Conservation (phyloP, 2,888 invertebrate genomes). For the Tuberolachnus salignus region DNA sequence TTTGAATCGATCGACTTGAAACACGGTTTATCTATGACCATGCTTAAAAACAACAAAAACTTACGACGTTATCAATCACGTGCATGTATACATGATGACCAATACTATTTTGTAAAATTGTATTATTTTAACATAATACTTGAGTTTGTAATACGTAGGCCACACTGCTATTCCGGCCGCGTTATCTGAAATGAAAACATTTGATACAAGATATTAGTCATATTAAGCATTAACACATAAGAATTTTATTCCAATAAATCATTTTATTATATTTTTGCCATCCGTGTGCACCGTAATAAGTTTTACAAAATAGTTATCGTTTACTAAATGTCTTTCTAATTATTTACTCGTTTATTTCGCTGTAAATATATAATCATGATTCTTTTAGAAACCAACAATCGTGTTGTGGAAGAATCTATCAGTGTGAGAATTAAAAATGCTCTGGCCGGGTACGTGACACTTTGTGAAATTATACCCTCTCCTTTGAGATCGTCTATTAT, state of each 20-base stretch:
- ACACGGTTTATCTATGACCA: too few species aligned
- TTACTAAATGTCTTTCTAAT: slow-evolving; percentile 26
- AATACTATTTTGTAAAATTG: not conserved
- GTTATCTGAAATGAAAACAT: slow-evolving; percentile 31
- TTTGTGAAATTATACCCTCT: not conserved
- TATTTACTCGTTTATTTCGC: not conserved
- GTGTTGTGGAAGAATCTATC: slow-evolving; percentile 97
- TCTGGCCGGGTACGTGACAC: slow-evolving; percentile 84
- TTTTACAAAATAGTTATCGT: not conserved
- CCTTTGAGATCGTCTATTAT: not conserved
- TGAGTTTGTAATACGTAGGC: not conserved
- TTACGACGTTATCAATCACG: not conserved
- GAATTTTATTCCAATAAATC: not conserved
- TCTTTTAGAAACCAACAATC: slow-evolving; percentile 98
- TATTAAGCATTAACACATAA: too few species aligned
- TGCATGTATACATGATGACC: slow-evolving; percentile 15
- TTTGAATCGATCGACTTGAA: too few species aligned
- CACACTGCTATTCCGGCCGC: slow-evolving; percentile 35
- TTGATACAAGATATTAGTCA: slow-evolving; percentile 33
- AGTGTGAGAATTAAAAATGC: slow-evolving; percentile 95
- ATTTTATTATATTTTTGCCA: not conserved
- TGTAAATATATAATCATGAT: slow-evolving; percentile 70
- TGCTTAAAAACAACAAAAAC: too few species aligned
- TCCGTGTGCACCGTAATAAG: not conserved
- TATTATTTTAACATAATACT: not conserved